Conservation (phyloP, 2,113 vertebrate genomes). For the Cettia cetti region DNA sequence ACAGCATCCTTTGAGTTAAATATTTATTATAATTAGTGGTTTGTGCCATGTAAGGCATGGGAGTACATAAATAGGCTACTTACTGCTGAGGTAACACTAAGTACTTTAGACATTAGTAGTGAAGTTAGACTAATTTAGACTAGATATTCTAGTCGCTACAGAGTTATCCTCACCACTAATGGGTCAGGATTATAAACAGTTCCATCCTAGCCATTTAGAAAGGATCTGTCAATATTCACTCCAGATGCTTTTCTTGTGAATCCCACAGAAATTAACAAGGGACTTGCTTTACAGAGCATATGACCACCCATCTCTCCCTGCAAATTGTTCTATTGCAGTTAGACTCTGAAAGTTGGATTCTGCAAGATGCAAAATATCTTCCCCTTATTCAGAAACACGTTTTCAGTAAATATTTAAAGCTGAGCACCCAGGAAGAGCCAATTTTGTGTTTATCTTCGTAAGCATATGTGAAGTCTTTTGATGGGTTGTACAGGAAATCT, state of each 20-base stretch:
- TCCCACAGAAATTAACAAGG: neutral
- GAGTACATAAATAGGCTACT: neutral
- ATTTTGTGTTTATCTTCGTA: neutral
- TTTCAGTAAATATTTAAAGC: neutral
- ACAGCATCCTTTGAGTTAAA: neutral
- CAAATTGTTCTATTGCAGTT: neutral
- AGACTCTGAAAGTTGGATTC: neutral
- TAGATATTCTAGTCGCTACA: neutral
- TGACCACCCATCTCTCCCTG: neutral
- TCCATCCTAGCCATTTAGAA: neutral
- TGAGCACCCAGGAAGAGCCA: neutral
- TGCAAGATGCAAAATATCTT: neutral
- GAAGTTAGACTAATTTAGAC: neutral
- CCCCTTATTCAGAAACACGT: neutral
- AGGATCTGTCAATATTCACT: neutral
- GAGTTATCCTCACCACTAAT: neutral
- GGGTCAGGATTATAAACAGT: neutral
- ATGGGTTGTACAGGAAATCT: neutral
- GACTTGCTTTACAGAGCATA: neutral
- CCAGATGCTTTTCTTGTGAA: neutral
- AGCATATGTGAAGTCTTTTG: neutral
- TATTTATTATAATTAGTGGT: neutral
- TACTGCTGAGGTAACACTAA: neutral
- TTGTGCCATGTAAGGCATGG: neutral
- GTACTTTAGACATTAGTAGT: neutral